Evolutionary conservation across 2,113 vertebrate species (phyloP).

Genomic region (Rallus limicola): DNA sequence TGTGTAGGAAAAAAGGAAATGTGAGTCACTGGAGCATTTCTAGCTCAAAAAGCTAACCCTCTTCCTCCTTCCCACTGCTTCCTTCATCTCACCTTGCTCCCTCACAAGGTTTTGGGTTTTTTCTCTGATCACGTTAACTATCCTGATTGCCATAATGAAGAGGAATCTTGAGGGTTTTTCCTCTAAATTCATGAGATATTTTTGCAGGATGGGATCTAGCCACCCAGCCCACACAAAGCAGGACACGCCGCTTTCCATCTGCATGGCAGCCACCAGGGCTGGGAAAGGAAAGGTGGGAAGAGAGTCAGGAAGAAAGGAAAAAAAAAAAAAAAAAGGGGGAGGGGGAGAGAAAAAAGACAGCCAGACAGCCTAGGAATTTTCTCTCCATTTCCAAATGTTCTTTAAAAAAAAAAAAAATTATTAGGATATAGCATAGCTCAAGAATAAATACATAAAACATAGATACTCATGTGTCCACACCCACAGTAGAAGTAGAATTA

Average conservation of each 20-base stretch:
- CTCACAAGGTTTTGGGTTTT: not conserved
- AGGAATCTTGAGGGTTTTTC: not conserved
- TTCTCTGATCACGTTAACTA: not conserved
- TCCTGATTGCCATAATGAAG: not conserved
- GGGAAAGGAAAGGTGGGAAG: not conserved
- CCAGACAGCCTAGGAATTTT: not conserved
- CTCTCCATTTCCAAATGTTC: not conserved
- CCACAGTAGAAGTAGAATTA: constrained; percentile 48
- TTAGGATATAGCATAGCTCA: not conserved
- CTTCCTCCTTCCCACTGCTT: not conserved
- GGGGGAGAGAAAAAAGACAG: too few relatives aligned
- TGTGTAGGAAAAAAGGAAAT: constrained; percentile 34
- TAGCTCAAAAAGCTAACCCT: constrained; percentile 21
- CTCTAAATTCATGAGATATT: not conserved
- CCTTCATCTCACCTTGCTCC: constrained; percentile 45
- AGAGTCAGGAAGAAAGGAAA: not conserved
- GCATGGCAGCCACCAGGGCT: not conserved
- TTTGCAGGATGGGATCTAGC: not conserved
- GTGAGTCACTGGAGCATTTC: constrained; percentile 43
- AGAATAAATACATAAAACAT: constrained; percentile 5
- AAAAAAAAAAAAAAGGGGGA: too few relatives aligned
- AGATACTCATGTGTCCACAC: not conserved
- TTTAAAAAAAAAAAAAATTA: not conserved
- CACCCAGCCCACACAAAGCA: not conserved
- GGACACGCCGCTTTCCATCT: not conserved